Evolutionary conservation across 30 jellyfish, hydroid and myxozoan species (phyloP), one percentile per base, ranked within the genome.

Genomic region (Catostylus mosaicus): DNA sequence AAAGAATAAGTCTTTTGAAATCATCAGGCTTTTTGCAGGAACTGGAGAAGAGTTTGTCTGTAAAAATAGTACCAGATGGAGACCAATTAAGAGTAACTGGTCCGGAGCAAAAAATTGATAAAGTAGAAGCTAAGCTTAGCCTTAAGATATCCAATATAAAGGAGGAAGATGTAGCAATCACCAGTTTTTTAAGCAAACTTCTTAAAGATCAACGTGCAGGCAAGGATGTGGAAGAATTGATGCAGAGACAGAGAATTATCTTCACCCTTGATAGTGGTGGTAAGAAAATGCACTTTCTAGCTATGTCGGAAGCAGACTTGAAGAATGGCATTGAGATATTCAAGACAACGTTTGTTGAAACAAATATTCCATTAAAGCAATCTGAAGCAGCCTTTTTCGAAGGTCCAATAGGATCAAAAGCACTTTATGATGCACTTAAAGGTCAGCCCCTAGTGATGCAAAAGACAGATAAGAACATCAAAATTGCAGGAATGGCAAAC

Each of bases 311-410:
- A 18, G 36, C 30, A 12, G 75, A 50, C 26, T 75, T 75, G 7
- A 32, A 33, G 9, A 48, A 31, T 1, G 86, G 75, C 50, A 75
- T 75, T 22, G 86, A 75, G 12, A 24, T 9, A 30, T 75, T 75
- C 51, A 75, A 47, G 61, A 6, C 50, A 14, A 54, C 20, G 50
- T 60, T 75, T 30, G 63, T 14, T 20, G 86, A 75, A 26, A 22
- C 9, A 14, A 29, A 36, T 22, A 19, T 75, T 26, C 63, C 29
- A 18, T 47, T 56, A 3, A 34, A 35, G 8, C 37, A 51, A 1
- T 23, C 12, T 18, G 75, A 75, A 45, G 48, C 61, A 22, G 31
- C 86, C 27, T 46, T 75, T 11, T 11, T 75, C 10, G 31, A n/a
- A 3, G 72, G 65, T 30, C 60, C 50, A 51, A 34, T 1, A 7